Evolutionary conservation across 2,797 vertebrate genomes (phyloP), one percentile per base, ranked within the genome.

Genomic region (Pyrocephalus nanus): DNA sequence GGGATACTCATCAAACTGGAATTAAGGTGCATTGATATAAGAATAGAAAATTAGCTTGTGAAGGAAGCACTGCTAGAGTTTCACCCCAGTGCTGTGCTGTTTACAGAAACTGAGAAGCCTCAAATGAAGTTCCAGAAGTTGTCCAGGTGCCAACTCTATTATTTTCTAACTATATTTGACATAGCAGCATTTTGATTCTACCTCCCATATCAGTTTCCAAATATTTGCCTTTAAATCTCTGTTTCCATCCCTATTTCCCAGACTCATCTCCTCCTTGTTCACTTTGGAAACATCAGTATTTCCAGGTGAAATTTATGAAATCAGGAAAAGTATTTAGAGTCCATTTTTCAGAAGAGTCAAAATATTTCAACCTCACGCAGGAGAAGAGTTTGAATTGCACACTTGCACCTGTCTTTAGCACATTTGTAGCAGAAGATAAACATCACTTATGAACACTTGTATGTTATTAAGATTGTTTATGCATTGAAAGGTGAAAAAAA

Each of bases 101-200:
- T 96, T 92, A 36, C 42, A 83, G 79, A 83, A 94, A 61, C 34
- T 73, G 64, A 62, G 86, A 83, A 60, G 82, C 77, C 72, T 76
- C 66, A 86, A 58, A 90, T 93, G 93, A 87, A 95, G 70, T 92
- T 95, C 47, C 74, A 94, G 81, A 89, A 92, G 47, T 71, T 90
- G 88, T 93, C 72, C 25, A 94, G 61, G 29, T 38, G 71, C 89
- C 92, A 96, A 86, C 21, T 55, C 32, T 91, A 55, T 74, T 61
- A 92, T 94, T 95, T 96, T 93, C 70, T 76, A 73, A 84, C 87
- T 74, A 23, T n/a, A 91, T 95, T 57, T 84, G 69, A 86, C 66
- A 86, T 11, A 82, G n/a, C n/a, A 80, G 60, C 29, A 29, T 89
- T 81, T 87, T 69, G 78, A 88, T 91, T 80, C 92, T 73, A 82